Evolutionary conservation across 1,140 invertebrate genomes (phyloP).

Genomic region (Stegodyphus mimosarum): DNA sequence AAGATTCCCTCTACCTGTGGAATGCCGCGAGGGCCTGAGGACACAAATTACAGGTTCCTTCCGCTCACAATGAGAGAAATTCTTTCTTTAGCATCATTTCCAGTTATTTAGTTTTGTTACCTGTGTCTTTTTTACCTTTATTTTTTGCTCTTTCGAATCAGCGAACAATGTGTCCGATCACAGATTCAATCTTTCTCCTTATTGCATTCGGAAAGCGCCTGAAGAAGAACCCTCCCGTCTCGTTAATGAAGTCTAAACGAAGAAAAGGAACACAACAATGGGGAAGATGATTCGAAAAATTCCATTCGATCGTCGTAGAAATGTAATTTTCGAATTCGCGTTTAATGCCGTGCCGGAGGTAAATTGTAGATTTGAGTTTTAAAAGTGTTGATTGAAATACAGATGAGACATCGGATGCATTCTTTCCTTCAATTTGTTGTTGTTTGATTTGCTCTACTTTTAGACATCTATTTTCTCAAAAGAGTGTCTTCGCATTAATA

Average conservation of each 20-base stretch:
- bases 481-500: too few relatives aligned
- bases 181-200: background rate
- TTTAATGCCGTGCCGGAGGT: too few relatives aligned
- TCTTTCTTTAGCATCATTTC: slow-evolving; percentile 1
- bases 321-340: too few relatives aligned
- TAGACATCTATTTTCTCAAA: too few relatives aligned
- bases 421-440: too few relatives aligned
- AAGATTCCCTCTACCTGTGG: slow-evolving; percentile 22
- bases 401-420: too few relatives aligned
- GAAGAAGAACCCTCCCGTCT: too few relatives aligned
- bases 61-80: slow-evolving; percentile 42
- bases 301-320: background rate
- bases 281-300: background rate
- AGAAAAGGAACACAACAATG: background rate
- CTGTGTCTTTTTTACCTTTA: background rate
- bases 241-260: background rate
- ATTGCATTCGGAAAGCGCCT: too few relatives aligned
- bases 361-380: too few relatives aligned
- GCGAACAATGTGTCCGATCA: background rate
- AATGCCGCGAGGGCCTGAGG: slow-evolving; percentile 39
- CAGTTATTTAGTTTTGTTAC: background rate
- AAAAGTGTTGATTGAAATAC: too few relatives aligned
- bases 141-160: slow-evolving; percentile 1
- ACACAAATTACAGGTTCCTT: slow-evolving; percentile 56
- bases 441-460: too few relatives aligned